Evolutionary conservation across 2,888 invertebrate species (phyloP).

Genomic region (Melanotus villosus): DNA sequence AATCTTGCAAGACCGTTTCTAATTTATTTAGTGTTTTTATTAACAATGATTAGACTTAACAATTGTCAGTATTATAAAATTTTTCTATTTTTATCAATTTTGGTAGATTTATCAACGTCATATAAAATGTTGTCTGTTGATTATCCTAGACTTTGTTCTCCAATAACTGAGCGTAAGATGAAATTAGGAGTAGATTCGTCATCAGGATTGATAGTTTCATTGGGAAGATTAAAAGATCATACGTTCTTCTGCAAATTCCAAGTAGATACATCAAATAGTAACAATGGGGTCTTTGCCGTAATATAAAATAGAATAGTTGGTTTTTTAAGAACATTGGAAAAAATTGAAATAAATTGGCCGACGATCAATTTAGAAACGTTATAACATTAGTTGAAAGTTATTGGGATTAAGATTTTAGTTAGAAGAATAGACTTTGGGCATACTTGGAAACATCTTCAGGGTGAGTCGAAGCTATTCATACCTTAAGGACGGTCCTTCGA

Average conservation of each 20-base stretch:
- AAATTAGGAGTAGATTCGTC: conserved; percentile 54
- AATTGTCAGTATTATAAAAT: neutral
- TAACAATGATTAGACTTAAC: conserved; percentile 2
- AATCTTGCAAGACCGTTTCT: too few relatives aligned
- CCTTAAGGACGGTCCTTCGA: too few relatives aligned
- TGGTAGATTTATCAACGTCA: neutral
- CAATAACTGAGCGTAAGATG: conserved; percentile 53
- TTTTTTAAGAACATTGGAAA: too few relatives aligned
- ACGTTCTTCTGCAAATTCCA: conserved; percentile 62
- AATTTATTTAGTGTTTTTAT: neutral
- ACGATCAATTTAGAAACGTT: too few relatives aligned
- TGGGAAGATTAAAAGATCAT: conserved; percentile 57
- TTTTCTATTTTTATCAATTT: neutral
- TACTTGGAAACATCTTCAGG: too few relatives aligned
- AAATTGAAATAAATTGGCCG: too few relatives aligned
- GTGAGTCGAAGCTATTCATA: too few relatives aligned
- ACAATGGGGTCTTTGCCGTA: conserved; percentile 68
- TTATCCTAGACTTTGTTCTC: conserved; percentile 46
- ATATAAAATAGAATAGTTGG: conserved; percentile 70
- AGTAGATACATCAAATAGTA: conserved; percentile 55
- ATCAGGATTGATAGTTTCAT: conserved; percentile 59
- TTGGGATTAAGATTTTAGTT: too few relatives aligned
- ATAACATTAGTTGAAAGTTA: too few relatives aligned
- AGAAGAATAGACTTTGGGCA: too few relatives aligned
- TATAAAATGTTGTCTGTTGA: conserved; percentile 37